Evolutionary conservation across 2,888 invertebrate species (phyloP).

Genomic region (Cryptocheilus praepositus): DNA sequence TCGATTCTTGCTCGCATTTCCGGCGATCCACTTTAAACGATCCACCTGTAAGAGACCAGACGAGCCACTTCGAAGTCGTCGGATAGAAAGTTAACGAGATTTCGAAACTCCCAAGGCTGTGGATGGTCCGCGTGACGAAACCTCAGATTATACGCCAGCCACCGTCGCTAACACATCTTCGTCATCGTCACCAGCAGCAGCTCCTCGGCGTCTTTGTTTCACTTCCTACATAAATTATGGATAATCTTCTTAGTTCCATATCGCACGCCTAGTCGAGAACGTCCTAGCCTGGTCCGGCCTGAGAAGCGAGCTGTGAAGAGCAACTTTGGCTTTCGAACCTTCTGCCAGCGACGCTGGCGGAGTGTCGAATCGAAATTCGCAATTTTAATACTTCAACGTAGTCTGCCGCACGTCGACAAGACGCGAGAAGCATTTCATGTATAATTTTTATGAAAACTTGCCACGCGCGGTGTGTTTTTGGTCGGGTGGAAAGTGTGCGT

Average conservation of each 20-base stretch:
- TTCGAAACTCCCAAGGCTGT: constrained; percentile 39
- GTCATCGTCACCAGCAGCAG: no score
- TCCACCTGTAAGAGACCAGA: constrained; percentile 8
- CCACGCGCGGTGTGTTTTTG: no score
- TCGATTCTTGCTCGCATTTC: no score
- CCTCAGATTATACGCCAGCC: constrained; percentile 48
- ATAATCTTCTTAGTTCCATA: constrained; percentile 52
- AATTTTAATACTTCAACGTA: no score
- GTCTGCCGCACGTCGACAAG: no score
- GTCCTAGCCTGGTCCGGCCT: constrained; percentile 40
- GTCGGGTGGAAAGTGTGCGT: no score
- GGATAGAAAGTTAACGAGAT: constrained; percentile 44
- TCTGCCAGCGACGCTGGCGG: no score
- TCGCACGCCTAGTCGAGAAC: constrained; percentile 27
- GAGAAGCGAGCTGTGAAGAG: constrained; percentile 11
- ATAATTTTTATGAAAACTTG: no score
- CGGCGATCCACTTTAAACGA: no score
- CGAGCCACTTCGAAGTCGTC: constrained; percentile 5
- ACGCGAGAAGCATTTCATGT: no score
- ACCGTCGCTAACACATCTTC: constrained; percentile 23
- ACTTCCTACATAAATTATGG: constrained; percentile 57
- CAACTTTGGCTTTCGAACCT: no score
- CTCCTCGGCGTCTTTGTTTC: constrained; percentile 43
- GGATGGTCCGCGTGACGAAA: constrained; percentile 40
- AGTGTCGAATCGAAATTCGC: no score